Conservation (phyloP, 2,113 vertebrate genomes). For the Lepidothrix coronata region DNA sequence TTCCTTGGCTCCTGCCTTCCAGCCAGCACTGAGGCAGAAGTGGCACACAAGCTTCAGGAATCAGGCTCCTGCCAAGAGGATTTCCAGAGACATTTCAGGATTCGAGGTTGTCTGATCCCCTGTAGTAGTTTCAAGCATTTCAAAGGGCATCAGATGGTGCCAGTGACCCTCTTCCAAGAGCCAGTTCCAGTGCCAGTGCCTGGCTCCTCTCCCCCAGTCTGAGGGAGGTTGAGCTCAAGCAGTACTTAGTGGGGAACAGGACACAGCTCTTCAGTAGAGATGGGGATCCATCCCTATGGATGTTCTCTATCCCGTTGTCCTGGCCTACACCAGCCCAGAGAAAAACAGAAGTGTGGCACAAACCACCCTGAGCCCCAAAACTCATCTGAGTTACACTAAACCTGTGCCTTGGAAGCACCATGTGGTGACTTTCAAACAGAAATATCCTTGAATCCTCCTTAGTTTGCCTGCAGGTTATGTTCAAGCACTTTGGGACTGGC, state of each 20-base stretch:
- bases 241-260: background rate
- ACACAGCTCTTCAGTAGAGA: rapidly evolving
- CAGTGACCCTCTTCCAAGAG: background rate
- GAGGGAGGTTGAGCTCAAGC: background rate
- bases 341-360: background rate
- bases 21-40: background rate
- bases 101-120: background rate
- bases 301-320: background rate
- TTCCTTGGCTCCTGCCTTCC: background rate
- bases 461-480: background rate
- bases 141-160: background rate
- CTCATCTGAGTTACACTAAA: background rate
- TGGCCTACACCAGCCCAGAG: background rate
- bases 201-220: background rate
- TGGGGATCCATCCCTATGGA: background rate
- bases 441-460: background rate
- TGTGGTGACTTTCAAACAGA: background rate
- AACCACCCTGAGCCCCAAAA: background rate
- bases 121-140: background rate
- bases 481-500: background rate
- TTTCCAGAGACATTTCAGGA: background rate
- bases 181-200: background rate
- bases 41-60: background rate
- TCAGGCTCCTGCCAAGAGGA: background rate
- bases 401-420: background rate